Conservation (phyloP, 2,888 invertebrate genomes). For the Schizaphis graminum region DNA sequence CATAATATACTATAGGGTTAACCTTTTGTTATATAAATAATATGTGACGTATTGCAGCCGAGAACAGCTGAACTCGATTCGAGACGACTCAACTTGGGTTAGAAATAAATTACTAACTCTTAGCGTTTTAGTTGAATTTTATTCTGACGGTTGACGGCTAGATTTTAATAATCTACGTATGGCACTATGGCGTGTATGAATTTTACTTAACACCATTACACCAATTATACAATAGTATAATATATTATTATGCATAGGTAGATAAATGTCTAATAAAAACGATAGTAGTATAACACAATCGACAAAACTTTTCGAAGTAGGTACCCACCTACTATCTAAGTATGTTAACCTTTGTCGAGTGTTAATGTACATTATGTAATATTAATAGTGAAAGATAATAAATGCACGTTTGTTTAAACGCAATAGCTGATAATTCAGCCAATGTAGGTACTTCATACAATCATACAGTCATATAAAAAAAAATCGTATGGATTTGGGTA, state of each 20-base stretch:
- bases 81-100: too few relatives aligned
- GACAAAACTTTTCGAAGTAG: background rate
- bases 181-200: too few relatives aligned
- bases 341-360: background rate
- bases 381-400: background rate
- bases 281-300: background rate
- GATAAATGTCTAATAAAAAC: background rate
- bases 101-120: background rate
- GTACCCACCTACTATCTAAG: background rate
- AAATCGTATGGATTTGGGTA: background rate
- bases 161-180: background rate
- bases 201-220: background rate
- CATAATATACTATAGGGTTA: background rate
- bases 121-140: background rate
- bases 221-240: background rate
- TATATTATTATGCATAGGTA: background rate
- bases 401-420: background rate
- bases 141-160: background rate
- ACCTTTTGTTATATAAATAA: background rate
- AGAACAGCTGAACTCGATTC: too few relatives aligned
- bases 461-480: background rate
- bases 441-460: background rate
- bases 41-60: too few relatives aligned
- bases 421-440: background rate
- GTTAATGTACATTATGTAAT: background rate